Evolutionary conservation across 1,140 invertebrate species (phyloP), one percentile per base, ranked within the genome.

Genomic region (Apis cerana): DNA sequence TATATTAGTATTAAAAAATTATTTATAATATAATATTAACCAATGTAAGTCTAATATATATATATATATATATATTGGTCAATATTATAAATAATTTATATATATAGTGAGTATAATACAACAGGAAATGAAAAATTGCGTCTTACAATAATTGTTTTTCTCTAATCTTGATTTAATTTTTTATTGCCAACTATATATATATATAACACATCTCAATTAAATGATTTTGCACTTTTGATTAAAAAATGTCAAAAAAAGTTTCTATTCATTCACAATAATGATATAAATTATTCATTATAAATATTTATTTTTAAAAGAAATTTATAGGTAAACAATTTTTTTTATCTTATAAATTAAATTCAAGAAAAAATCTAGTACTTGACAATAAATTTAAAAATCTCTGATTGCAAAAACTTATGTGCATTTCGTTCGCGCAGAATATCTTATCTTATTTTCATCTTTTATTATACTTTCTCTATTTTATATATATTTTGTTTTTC

Each of bases 401-500:
- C 21, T 21, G 11, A 9, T 17, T n/a, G 27, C 8, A 27, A 11
- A 10, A 27, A 48, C 17, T 19, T 4, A 1, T 50, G 68, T 56
- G 54, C 61, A 71, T 72, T 52, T 15, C 1, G 12, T 74, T 17
- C 23, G 64, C 58, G 56, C 75, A 70, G 59, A 71, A 62, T 21
- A 81, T 48, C 33, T 52, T n/a, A 79, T n/a, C 33, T 75, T 48
- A 9, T 74, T 69, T 84, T 62, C 48, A 17, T 79, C 43, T 21
- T 15, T 7, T 52, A 7, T 50, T 54, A 19, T 9, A 48, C 33
- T n/a, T 43, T 43, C 72, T 74, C 27, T 54, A 13, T 59, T 65
- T 65, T 23, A n/a, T 75, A n/a, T 19, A 68, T 61, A n/a, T 19
- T 58, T 21, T 12, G 13, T 13, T 78, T n/a, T 21, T 11, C 62